Percentiles rank a stretch among this genome's conserved stretches.
Conservation (phyloP, 1,140 invertebrate genomes). For the Tenebrio molitor region DNA sequence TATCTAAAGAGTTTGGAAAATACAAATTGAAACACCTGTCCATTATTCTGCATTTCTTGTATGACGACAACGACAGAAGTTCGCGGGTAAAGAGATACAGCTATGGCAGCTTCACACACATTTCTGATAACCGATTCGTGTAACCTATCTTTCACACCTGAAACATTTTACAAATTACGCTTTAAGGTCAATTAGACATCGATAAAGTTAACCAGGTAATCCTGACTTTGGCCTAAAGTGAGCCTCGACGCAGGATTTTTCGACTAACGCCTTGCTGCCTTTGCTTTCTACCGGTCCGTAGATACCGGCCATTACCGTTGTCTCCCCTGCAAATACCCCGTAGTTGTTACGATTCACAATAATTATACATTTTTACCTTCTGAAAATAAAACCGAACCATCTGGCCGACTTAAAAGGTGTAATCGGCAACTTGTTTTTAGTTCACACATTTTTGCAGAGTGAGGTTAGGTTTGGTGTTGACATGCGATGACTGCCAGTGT, state of each 20-base stretch:
- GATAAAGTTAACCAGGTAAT: constrained; percentile 72
- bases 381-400: constrained; percentile 81
- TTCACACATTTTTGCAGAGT: constrained; percentile 40
- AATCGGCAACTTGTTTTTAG: constrained; percentile 74
- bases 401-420: constrained; percentile 77
- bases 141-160: constrained; percentile 78
- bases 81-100: constrained; percentile 81
- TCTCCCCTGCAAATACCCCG: constrained; percentile 75
- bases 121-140: constrained; percentile 82
- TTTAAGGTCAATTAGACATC: not conserved
- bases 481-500: too few relatives aligned
- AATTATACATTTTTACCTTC: constrained; percentile 78
- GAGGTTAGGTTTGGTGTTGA: constrained; percentile 36
- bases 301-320: constrained; percentile 80
- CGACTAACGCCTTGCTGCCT: constrained; percentile 81
- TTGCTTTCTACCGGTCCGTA: constrained; percentile 89
- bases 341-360: too few relatives aligned
- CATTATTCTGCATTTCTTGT: constrained; percentile 89
- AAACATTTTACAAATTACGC: constrained; percentile 54
- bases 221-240: constrained; percentile 83
- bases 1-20: constrained; percentile 4
- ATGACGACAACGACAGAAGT: constrained; percentile 83
- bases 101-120: constrained; percentile 80
- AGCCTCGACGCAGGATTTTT: constrained; percentile 84
- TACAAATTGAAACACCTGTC: constrained; percentile 76